Conservation (phyloP, 2,888 invertebrate species). For the Coremacera marginata region DNA sequence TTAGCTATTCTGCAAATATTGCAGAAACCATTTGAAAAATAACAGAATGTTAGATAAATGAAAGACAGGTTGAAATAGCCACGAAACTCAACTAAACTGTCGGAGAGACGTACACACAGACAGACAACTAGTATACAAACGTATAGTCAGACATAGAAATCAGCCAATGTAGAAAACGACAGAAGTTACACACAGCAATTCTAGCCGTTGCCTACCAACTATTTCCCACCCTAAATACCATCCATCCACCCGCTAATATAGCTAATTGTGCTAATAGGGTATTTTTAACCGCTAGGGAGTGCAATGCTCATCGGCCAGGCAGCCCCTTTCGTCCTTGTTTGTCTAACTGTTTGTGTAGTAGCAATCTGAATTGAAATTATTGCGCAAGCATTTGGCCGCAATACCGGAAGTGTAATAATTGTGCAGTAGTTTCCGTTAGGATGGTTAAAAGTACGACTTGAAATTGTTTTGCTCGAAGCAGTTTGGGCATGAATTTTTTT, state of each 20-base stretch:
- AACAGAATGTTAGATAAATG: background rate
- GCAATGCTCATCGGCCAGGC: background rate
- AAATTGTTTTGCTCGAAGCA: no score
- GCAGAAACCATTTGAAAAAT: background rate
- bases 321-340: background rate
- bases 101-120: background rate
- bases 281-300: background rate
- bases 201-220: no score
- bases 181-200: background rate
- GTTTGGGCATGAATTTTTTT: no score
- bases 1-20: background rate
- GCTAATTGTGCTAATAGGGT: constrained; percentile 8
- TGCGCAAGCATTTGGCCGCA: constrained; percentile 28
- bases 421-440: constrained; percentile 8
- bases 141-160: background rate
- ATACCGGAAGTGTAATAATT: constrained; percentile 22
- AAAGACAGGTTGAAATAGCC: constrained; percentile 22
- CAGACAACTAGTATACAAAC: background rate
- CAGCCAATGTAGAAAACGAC: background rate
- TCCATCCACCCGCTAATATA: background rate
- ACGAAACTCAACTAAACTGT: constrained; percentile 9
- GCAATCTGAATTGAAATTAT: constrained; percentile 12
- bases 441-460: background rate
- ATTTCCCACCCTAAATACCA: no score
- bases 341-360: no score